Conservation (phyloP, 2,888 invertebrate species). For the Xanthorhoe designata region DNA sequence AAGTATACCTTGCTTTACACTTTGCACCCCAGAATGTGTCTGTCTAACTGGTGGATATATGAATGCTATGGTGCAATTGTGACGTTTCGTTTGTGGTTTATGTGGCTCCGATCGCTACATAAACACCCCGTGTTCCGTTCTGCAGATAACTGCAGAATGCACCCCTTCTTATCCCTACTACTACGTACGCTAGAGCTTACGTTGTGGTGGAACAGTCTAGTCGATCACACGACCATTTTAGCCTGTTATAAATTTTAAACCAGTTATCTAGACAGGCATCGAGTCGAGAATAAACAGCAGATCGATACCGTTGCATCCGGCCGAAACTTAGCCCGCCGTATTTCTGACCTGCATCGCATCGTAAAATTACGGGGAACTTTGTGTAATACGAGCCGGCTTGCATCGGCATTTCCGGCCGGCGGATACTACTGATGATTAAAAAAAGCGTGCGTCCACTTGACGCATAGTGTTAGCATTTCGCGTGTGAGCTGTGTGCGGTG, state of each 20-base stretch:
- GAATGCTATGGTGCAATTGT: constrained; percentile 75
- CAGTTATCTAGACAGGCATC: constrained; percentile 61
- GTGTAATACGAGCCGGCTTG: constrained; percentile 44
- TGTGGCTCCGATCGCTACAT: constrained; percentile 35
- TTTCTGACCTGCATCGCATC: constrained; percentile 49
- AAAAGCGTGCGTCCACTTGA: constrained; percentile 79
- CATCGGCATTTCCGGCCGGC: constrained; percentile 34
- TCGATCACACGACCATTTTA: constrained; percentile 55
- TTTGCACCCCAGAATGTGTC: constrained; percentile 69
- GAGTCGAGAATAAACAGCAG: constrained; percentile 71
- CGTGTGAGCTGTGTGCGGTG: constrained; percentile 70
- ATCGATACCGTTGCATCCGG: constrained; percentile 67
- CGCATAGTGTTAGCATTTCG: constrained; percentile 78
- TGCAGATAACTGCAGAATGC: constrained; percentile 17
- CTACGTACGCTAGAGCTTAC: constrained; percentile 6
- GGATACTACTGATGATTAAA: constrained; percentile 57
- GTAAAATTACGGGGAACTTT: constrained; percentile 28
- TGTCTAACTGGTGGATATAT: constrained; percentile 77
- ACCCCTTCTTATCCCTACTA: constrained; percentile 23
- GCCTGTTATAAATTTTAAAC: constrained; percentile 73
- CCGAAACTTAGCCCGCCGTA: constrained; percentile 47
- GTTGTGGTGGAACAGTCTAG: constrained; percentile 33
- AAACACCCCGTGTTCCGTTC: constrained; percentile 31
- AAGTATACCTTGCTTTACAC: constrained; percentile 68
- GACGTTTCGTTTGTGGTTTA: constrained; percentile 59